phyloP scores from a whole-genome alignment of 2,113 vertebrate genomes.

The Thamnaconus septentrionalis region DNA sequence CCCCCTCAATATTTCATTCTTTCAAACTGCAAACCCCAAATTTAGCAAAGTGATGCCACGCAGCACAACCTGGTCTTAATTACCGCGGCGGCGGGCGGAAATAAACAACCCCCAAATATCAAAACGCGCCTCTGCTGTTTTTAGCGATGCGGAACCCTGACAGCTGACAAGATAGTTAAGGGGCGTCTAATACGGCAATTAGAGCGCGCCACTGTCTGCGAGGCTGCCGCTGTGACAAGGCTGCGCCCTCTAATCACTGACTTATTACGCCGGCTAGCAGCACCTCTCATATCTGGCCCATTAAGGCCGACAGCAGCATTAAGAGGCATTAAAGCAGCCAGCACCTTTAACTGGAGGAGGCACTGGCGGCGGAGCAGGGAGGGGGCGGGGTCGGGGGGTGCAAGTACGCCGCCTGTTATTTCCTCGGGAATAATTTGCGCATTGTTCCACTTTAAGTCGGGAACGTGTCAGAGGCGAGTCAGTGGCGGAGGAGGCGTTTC shows the following conservation, averaged over 20 bases:
- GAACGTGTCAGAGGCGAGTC: conserved; percentile 13
- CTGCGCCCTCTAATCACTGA: conserved; percentile 81
- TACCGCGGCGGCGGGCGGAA: conserved; percentile 48
- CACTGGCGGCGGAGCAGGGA: conserved; percentile 38
- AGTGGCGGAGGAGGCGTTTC: conserved; percentile 28
- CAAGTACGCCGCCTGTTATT: conserved; percentile 38
- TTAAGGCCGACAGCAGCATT: conserved; percentile 81
- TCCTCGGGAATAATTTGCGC: conserved; percentile 42
- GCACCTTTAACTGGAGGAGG: conserved; percentile 43
- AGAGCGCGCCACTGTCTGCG: conserved; percentile 82
- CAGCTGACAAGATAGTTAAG: conserved; percentile 80
- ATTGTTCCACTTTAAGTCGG: conserved; percentile 28
- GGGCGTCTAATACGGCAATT: conserved; percentile 81
- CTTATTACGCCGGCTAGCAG: conserved; percentile 82
- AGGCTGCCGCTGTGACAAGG: conserved; percentile 82
- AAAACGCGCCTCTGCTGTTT: conserved; percentile 68
- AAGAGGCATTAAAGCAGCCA: conserved; percentile 67
- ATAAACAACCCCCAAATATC: conserved; percentile 73
- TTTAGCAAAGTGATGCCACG: conserved; percentile 51
- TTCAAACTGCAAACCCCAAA: conserved; percentile 20
- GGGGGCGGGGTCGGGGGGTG: conserved; percentile 17
- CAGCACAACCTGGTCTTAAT: conserved; percentile 47
- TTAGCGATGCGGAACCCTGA: conserved; percentile 54
- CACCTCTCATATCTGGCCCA: conserved; percentile 81
- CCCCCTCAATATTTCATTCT: too few species aligned